phyloP scores from a whole-genome alignment of 2,797 vertebrate genomes.

The Phataginus tricuspis region DNA sequence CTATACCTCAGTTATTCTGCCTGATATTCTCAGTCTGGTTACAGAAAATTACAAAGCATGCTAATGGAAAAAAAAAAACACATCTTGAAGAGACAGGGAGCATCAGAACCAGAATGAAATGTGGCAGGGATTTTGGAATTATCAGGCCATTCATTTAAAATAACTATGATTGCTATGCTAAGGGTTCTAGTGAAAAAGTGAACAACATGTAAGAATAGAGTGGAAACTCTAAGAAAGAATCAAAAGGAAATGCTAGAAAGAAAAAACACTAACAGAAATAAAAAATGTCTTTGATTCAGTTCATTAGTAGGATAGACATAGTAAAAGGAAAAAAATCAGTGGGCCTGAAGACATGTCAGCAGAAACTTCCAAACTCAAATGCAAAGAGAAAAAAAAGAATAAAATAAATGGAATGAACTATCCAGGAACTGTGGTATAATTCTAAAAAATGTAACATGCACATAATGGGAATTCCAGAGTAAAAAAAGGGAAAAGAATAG shows the following conservation, averaged over 20 bases:
- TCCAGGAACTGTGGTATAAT: not conserved
- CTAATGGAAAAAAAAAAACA: not conserved
- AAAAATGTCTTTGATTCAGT: not conserved
- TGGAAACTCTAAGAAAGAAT: not conserved
- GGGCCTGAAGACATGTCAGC: not conserved
- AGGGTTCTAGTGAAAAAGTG: not conserved
- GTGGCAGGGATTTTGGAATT: slow-evolving; percentile 8
- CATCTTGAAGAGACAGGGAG: not conserved
- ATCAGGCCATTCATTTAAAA: not conserved
- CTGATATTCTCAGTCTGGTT: not conserved
- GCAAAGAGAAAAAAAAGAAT: not conserved
- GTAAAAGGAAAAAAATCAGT: not conserved
- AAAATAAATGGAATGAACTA: not conserved
- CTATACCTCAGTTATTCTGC: not conserved
- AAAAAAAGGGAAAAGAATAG: not conserved
- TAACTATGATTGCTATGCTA: not conserved
- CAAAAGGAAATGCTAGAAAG: slow-evolving; percentile 19
- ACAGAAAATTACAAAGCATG: not conserved
- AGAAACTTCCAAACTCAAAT: not conserved
- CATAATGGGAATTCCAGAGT: not conserved
- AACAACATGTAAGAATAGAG: not conserved
- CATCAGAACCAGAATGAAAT: not conserved
- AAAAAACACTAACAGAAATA: not conserved
- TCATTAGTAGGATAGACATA: not conserved
- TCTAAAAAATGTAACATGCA: not conserved